phyloP scores from a whole-genome alignment of 2,888 invertebrate genomes.

The Argyra leucocephala region DNA sequence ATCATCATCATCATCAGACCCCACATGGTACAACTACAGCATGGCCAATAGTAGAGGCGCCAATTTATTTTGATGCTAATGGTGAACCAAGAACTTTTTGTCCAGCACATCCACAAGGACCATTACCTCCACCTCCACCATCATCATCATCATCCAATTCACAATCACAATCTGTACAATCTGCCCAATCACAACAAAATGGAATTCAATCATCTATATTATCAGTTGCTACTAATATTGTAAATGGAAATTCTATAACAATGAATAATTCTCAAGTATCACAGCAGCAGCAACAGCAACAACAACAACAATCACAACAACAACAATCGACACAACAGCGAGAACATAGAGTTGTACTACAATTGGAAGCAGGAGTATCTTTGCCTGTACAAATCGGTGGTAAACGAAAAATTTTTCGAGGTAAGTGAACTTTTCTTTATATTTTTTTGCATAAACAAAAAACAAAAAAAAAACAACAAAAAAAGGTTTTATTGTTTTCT shows the following conservation, averaged over 20 bases:
- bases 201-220: slow-evolving; percentile 1
- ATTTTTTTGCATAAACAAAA: too few relatives aligned
- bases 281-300: slow-evolving; percentile 24
- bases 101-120: slow-evolving; percentile 39
- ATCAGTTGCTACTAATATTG: neutral
- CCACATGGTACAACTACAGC: slow-evolving; percentile 41
- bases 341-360: slow-evolving; percentile 64
- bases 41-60: slow-evolving; percentile 46
- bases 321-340: slow-evolving; percentile 28
- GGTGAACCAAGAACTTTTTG: slow-evolving; percentile 48
- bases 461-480: too few relatives aligned
- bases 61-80: slow-evolving; percentile 52
- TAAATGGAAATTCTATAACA: neutral
- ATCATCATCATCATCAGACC: slow-evolving; percentile 30
- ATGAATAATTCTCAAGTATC: neutral
- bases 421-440: slow-evolving; percentile 48
- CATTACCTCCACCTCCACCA: slow-evolving; percentile 29
- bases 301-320: slow-evolving; percentile 24
- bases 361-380: slow-evolving; percentile 67
- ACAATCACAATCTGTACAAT: neutral
- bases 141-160: neutral
- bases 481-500: slow-evolving; percentile 16
- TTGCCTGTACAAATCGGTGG: slow-evolving; percentile 67
- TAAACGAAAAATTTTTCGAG: slow-evolving; percentile 64
- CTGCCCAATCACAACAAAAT: slow-evolving; percentile 4